Conservation (phyloP, 2,888 invertebrate species). For the Ischnura elegans region DNA sequence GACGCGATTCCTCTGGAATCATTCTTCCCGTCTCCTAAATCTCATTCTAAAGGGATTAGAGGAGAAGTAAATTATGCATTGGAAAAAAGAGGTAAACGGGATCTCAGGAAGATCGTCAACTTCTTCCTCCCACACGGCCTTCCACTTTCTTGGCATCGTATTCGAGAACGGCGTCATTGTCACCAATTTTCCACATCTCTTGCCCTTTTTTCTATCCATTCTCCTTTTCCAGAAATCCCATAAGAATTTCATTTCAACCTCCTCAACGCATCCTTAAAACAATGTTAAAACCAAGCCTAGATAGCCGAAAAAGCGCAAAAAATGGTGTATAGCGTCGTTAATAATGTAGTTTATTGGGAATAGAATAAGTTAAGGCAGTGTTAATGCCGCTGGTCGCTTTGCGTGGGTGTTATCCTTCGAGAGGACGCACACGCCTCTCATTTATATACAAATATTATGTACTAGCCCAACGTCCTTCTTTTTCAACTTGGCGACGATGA, state of each 20-base stretch:
- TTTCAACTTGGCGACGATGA: conserved; percentile 14
- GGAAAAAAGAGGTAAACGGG: conserved; percentile 41
- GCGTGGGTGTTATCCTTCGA: not conserved
- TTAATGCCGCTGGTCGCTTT: not conserved
- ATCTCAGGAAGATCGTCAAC: not conserved
- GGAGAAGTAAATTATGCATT: conserved; percentile 59
- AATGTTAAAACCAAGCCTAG: no score
- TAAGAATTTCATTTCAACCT: conserved; percentile 28
- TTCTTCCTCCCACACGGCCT: not conserved
- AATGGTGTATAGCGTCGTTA: not conserved
- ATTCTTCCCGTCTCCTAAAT: conserved; percentile 20
- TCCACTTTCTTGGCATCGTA: not conserved
- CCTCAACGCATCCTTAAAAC: not conserved
- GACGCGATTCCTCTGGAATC: conserved; percentile 43
- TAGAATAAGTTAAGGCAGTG: not conserved
- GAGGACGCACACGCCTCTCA: conserved; percentile 27
- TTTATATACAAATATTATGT: not conserved
- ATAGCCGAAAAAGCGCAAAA: not conserved
- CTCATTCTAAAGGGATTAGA: conserved; percentile 22
- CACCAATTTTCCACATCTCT: not conserved
- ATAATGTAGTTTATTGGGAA: not conserved
- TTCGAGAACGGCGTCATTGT: not conserved
- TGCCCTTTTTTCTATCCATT: not conserved
- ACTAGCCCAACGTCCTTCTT: not conserved
- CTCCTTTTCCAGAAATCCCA: not conserved